Base-by-base conservation (phyloP, 2,113 vertebrate genomes). In the Blennius ocellaris region DNA sequence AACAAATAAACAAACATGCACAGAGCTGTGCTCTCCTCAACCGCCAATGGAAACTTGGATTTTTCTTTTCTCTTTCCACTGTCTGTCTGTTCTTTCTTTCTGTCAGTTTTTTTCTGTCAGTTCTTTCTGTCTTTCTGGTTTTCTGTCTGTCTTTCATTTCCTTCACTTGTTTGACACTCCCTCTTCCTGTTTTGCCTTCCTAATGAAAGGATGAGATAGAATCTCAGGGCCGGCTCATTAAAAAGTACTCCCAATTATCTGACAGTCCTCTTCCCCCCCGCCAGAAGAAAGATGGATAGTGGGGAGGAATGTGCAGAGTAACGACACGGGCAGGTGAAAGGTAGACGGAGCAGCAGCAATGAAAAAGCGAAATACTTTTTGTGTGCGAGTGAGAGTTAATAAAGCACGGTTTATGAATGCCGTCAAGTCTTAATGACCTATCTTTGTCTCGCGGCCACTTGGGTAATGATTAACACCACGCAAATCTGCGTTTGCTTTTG, bases 201-300 rank as follows among this genome's bases (percentile, higher is more conserved):
- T 84, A 88, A 87, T 87, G 76, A 90, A 85, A 75, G 69, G 36
- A 73, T 48, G 55, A 83, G 79, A 83, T 81, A 60, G 57, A 64
- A 82, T 87, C 87, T 80, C 75, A 52, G 45, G 63, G 69, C 73
- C 62, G 53, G 61, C 87, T 88, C 78, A 80, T 86, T 88, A 81
- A 90, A 88, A 78, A 59, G n/a, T 48, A 15, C 56, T 83, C 73
- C 63, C 84, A 80, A 84, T 87, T 89, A 86, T 60, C 77, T 76
- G 79, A 84, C 73, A 80, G 30, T n/a, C 17, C 54, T 75, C 62
- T 71, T 30, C 21, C 21, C 50, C 52, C 21, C 21, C 50, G 52
- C 50, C 45, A 76, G 53, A 66, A 66, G 68, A 70, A 38, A 55
- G 80, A 60, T 38, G 38, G 69, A 62, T 30, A 30, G 21, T 30